Base-by-base conservation (phyloP, 1,140 invertebrate species). In the Polyergus mexicanus region DNA sequence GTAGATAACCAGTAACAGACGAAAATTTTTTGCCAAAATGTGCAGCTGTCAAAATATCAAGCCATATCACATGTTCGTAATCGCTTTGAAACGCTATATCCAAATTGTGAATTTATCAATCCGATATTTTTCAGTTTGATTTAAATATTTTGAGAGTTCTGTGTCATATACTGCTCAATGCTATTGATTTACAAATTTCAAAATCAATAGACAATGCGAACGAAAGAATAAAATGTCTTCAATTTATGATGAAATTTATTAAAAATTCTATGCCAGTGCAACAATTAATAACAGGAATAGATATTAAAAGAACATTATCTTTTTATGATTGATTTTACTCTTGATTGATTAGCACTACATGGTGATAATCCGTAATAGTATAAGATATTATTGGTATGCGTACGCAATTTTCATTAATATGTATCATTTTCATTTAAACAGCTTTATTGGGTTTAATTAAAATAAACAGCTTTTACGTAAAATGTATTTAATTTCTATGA, bases 51-150 rank as follows among this genome's bases (percentile, higher is more conserved):
- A 81, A 60, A 60, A 7, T 44, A 81, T 80, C 35, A 69, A 80
- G 35, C 44, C 6, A 11, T 58, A 71, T 81, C 51, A 44, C 19
- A 11, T 44, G 19, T 81, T 71, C 25, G 66, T 81, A 81, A 81
- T 58, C 66, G 35, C 25, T 81, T 81, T 72, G 66, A 58, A 81
- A 81, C 19, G 25, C 13, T 60, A 60, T 35, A 32, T 16, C 10
- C 38, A 58, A 81, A 75, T 84, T 32, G 28, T 84, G 44, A 84
- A 62, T 84, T 76, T 84, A 76, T 77, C 81, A 76, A 84, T 62
- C 22, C 71, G 41, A 54, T 54, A 54, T 54, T 11, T 69, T 80
- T 44, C 51, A 13, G 41, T 28, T 16, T 4, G 32, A 13, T 81
- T 81, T 41, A 60, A 81, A 81, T 72, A 72, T 71, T 81, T 72